Evolutionary conservation across 53 echinoderm and acorn worm genomes (phyloP), one percentile per base, ranked within the genome.

Genomic region (Mesocentrotus franciscanus): DNA sequence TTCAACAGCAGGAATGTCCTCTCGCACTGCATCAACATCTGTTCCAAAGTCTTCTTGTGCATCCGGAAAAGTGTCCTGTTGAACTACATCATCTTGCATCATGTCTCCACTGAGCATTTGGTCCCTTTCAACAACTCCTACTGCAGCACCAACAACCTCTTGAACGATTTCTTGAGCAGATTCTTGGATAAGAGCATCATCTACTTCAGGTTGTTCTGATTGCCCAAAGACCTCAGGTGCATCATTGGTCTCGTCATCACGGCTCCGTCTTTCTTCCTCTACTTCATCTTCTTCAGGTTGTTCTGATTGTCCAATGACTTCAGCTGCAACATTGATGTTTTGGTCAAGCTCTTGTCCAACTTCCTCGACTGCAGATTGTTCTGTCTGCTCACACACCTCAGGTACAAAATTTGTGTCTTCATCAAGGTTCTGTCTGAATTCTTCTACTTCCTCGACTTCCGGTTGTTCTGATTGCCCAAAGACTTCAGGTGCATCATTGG

Each of bases 121-220:
- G 68, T 96, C 94, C 33, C 61, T 92, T 29, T 95, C 93, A 56
- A 94, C 90, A 56, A 95, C 96, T 34, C 90, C 94, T 56, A 96
- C 72, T 39, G 92, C 91, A n/a, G 95, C 91, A 76, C 24, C 94
- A 70, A 85, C 97, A 35, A 60, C 75, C 36, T 60, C 93, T 57
- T 96, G 89, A 24, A 90, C 79, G 29, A 90, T 89, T 29, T 96
- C 96, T 55, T 84, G 72, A 15, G 93, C 89, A 56, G 93, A 92
- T 94, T 96, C 96, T 71, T 91, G 60, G n/a, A 95, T 71, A 57
- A 60, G 33, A 34, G 91, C 29, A 56, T 87, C 58, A 29, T 87
- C 84, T 84, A 84, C 49, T 24, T 84, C 84, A 42, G 84, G 55
- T 84, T 84, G 42, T 36, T 84, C 84, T 84, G 84, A 10, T 42